A percentile compares a stretch with the other conserved stretches of the same genome.
Evolutionary conservation across 2,888 invertebrate genomes (phyloP).

Genomic region (Leptodirus hochenwartii): DNA sequence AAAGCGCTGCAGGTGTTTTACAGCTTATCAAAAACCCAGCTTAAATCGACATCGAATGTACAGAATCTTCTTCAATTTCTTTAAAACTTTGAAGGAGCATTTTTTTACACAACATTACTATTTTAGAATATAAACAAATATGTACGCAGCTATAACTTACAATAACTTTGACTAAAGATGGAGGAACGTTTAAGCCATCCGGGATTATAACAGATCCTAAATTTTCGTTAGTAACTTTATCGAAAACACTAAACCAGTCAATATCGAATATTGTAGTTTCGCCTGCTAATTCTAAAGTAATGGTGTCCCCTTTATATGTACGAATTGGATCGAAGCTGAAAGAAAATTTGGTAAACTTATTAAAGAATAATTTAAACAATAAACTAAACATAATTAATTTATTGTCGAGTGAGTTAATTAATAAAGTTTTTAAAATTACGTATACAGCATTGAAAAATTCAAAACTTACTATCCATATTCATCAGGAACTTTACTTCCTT

Average conservation of each 20-base stretch:
- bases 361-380: neutral
- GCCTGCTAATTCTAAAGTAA: slow-evolving; percentile 60
- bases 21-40: neutral
- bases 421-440: slow-evolving; percentile 3
- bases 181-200: slow-evolving; percentile 70
- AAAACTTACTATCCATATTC: slow-evolving; percentile 78
- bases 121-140: too few relatives aligned
- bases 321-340: slow-evolving; percentile 61
- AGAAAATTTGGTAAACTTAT: slow-evolving; percentile 5
- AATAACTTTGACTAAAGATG: slow-evolving; percentile 49
- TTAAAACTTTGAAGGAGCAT: too few relatives aligned
- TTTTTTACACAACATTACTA: slow-evolving; percentile 1
- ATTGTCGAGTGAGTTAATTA: too few relatives aligned
- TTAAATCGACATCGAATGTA: too few relatives aligned
- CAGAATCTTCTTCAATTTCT: too few relatives aligned
- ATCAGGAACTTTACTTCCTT: slow-evolving; percentile 70
- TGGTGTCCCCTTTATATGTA: slow-evolving; percentile 51
- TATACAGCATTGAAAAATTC: neutral
- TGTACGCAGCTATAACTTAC: too few relatives aligned
- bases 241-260: slow-evolving; percentile 71
- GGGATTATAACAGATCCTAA: slow-evolving; percentile 61
- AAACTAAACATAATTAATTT: too few relatives aligned
- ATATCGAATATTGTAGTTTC: slow-evolving; percentile 64
- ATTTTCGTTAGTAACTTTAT: slow-evolving; percentile 46
- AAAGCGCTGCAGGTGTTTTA: slow-evolving; percentile 1